Conservation (phyloP, 2,888 invertebrate genomes). For the Emmelina monodactyla region DNA sequence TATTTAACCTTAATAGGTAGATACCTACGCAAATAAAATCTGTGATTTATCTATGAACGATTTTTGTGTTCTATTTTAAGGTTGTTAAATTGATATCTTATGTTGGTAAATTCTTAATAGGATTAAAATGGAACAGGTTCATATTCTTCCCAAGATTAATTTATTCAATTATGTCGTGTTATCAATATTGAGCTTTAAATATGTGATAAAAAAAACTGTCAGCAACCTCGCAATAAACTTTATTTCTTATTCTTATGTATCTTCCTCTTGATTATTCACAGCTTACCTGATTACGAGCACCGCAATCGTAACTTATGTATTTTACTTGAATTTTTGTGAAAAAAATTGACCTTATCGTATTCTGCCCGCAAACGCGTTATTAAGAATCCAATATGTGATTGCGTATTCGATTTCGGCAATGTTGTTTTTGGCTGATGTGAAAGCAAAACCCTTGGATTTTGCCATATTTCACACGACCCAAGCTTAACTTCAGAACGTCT, state of each 20-base stretch:
- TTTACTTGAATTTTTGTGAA: neutral
- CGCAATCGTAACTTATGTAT: neutral
- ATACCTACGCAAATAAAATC: neutral
- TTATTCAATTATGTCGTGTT: no score
- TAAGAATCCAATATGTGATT: neutral
- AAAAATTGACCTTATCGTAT: no score
- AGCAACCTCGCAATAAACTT: no score
- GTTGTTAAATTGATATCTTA: slow-evolving; percentile 4
- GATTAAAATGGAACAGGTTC: no score
- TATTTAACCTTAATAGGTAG: slow-evolving; percentile 16
- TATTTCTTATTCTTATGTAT: no score
- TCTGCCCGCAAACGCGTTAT: no score
- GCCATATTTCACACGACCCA: slow-evolving; percentile 37
- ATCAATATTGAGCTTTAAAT: no score
- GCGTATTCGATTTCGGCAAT: neutral
- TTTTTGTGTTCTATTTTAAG: neutral
- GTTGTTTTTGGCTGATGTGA: neutral
- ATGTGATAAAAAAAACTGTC: no score
- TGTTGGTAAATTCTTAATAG: no score
- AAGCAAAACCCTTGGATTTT: slow-evolving; percentile 6
- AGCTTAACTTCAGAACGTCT: no score
- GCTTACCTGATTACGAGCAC: neutral
- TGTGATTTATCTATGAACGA: neutral
- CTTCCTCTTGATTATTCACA: slow-evolving; percentile 1
- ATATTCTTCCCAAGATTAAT: no score